phyloP scores from a whole-genome alignment of 2,888 invertebrate species.

The Pantelozetes paolii region DNA sequence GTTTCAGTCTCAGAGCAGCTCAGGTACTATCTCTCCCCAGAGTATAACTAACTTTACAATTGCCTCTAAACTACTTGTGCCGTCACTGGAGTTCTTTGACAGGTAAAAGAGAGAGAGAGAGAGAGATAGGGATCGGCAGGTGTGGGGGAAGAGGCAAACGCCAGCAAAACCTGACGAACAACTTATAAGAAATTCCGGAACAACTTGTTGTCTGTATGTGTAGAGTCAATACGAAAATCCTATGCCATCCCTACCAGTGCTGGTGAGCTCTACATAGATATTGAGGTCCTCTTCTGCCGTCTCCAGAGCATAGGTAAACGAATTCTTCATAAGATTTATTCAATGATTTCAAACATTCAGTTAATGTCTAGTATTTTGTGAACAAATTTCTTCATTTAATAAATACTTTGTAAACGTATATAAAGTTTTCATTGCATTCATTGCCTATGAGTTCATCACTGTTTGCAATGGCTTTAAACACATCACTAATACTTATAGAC shows the following conservation, averaged over 20 bases:
- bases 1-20: conserved; percentile 1
- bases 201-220: conserved; percentile 16
- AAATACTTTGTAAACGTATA: neutral
- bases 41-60: conserved; percentile 6
- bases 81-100: conserved; percentile 17
- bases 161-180: conserved; percentile 25
- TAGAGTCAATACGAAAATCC: neutral
- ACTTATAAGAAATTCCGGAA: conserved; percentile 27
- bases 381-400: neutral
- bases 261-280: neutral
- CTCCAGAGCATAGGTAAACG: neutral
- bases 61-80: conserved; percentile 14
- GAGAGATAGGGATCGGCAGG: neutral
- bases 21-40: neutral
- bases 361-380: conserved; percentile 3
- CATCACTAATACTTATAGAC: neutral
- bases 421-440: neutral
- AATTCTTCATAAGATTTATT: neutral
- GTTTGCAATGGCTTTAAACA: neutral
- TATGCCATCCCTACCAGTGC: neutral
- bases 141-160: too few relatives aligned
- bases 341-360: conserved; percentile 1
- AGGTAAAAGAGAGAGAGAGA: conserved; percentile 21
- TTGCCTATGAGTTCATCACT: conserved; percentile 9
- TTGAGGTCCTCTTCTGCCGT: neutral